phyloP scores from a whole-genome alignment of 2,888 invertebrate species.

The Parthenolecanium corni region DNA sequence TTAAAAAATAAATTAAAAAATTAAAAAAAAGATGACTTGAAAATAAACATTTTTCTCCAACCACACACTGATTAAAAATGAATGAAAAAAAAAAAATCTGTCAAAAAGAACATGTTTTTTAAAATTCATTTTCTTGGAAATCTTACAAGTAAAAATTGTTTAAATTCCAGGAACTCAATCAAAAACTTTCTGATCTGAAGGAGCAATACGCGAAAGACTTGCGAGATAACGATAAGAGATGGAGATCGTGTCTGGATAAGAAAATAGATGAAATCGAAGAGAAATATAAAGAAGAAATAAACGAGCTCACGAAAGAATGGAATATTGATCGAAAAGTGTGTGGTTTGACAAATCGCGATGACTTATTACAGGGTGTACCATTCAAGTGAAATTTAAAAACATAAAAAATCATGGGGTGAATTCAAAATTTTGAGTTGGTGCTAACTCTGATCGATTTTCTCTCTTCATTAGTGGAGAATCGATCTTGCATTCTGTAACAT shows the following conservation, averaged over 20 bases:
- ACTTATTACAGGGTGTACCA: too few relatives aligned
- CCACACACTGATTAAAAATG: slow-evolving; percentile 32
- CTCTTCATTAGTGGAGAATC: too few relatives aligned
- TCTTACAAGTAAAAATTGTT: not conserved
- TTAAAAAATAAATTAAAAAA: too few relatives aligned
- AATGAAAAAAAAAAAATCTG: slow-evolving; percentile 38
- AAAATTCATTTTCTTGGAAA: not conserved
- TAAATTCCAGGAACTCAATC: slow-evolving; percentile 33
- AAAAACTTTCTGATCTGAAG: slow-evolving; percentile 32
- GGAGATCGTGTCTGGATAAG: slow-evolving; percentile 38
- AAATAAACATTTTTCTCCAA: not conserved
- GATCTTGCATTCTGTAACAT: too few relatives aligned
- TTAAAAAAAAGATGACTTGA: too few relatives aligned
- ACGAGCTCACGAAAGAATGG: slow-evolving; percentile 37
- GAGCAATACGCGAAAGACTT: slow-evolving; percentile 37
- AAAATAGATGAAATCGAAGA: slow-evolving; percentile 32
- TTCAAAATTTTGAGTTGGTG: too few relatives aligned
- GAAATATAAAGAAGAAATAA: slow-evolving; percentile 32
- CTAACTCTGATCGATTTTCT: too few relatives aligned
- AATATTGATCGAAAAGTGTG: slow-evolving; percentile 39
- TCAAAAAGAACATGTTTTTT: slow-evolving; percentile 37
- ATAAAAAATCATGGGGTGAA: too few relatives aligned
- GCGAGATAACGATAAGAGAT: slow-evolving; percentile 38
- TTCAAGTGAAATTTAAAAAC: too few relatives aligned
- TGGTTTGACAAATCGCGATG: not conserved